A percentile compares a stretch with the other conserved stretches of the same genome.
Evolutionary conservation across 1,140 invertebrate genomes (phyloP).

Genomic region (Choristoneura fumiferana): DNA sequence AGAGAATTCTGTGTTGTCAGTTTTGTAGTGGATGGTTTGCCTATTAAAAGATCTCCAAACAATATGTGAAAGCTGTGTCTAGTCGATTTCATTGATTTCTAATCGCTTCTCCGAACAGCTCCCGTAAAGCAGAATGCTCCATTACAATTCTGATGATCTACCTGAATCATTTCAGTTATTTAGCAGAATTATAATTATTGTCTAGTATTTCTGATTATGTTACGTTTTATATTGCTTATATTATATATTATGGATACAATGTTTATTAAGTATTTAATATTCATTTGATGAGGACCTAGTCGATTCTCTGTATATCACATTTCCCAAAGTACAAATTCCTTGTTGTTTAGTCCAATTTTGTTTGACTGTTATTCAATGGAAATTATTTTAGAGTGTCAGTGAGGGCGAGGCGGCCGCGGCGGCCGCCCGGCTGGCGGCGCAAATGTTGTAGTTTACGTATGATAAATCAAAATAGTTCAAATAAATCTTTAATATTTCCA

Average conservation of each 20-base stretch:
- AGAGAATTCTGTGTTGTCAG: slow-evolving; percentile 66
- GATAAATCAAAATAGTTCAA: slow-evolving; percentile 34
- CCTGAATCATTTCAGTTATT: slow-evolving; percentile 76
- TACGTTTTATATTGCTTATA: slow-evolving; percentile 78
- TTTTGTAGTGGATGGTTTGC: slow-evolving; percentile 52
- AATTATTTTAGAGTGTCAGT: slow-evolving; percentile 74
- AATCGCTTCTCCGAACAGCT: slow-evolving; percentile 26
- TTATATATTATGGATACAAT: slow-evolving; percentile 77
- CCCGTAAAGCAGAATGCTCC: slow-evolving; percentile 38
- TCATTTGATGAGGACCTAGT: slow-evolving; percentile 79
- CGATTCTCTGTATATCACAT: slow-evolving; percentile 79
- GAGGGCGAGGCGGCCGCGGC: slow-evolving; percentile 28
- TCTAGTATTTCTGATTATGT: slow-evolving; percentile 77
- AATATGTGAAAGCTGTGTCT: slow-evolving; percentile 51
- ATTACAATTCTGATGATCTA: slow-evolving; percentile 52
- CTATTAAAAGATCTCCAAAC: slow-evolving; percentile 23
- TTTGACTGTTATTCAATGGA: slow-evolving; percentile 77
- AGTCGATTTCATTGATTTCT: slow-evolving; percentile 60
- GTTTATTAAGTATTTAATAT: slow-evolving; percentile 77
- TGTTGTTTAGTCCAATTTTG: slow-evolving; percentile 80
- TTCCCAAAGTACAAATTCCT: slow-evolving; percentile 80
- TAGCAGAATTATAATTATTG: slow-evolving; percentile 78
- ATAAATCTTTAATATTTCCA: slow-evolving; percentile 30
- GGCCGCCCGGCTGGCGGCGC: slow-evolving; percentile 13
- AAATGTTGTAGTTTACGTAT: slow-evolving; percentile 34